These are phyloP conservation scores for Rotaria magnacalcarata DNA, from an alignment of 2,888 invertebrate genomes.

Conservation along the genomic window DNA sequence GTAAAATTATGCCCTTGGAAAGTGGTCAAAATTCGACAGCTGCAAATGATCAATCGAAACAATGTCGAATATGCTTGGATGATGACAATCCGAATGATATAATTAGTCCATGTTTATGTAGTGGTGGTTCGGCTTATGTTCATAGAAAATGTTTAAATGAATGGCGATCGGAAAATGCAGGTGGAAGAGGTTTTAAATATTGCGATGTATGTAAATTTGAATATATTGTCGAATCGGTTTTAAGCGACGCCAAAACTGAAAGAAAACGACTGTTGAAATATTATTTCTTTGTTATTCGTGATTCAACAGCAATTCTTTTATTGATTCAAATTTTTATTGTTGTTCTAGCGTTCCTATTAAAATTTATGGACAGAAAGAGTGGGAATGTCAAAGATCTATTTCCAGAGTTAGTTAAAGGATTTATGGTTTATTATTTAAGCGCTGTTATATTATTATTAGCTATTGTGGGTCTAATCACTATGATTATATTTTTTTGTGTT, in stretches of 20 bases:
- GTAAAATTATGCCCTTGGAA: too few species aligned
- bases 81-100: not conserved
- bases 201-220: constrained; percentile 12
- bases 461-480: not conserved
- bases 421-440: not conserved
- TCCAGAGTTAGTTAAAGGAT: not conserved
- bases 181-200: not conserved
- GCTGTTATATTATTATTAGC: not conserved
- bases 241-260: not conserved
- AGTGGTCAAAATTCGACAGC: too few species aligned
- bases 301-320: not conserved
- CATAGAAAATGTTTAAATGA: constrained; percentile 4
- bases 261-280: not conserved
- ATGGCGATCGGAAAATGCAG: constrained; percentile 18
- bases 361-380: not conserved
- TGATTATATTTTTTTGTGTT: not conserved
- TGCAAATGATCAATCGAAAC: too few species aligned
- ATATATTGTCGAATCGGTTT: not conserved
- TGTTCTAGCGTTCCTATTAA: not conserved
- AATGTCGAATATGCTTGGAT: too few species aligned
- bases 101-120: constrained; percentile 30
- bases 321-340: not conserved
- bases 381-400: not conserved
- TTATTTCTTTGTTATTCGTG: constrained; percentile 17
- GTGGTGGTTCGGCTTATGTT: constrained; percentile 14